phyloP scores from a whole-genome alignment of 2,797 vertebrate genomes.

The Spizella passerina region DNA sequence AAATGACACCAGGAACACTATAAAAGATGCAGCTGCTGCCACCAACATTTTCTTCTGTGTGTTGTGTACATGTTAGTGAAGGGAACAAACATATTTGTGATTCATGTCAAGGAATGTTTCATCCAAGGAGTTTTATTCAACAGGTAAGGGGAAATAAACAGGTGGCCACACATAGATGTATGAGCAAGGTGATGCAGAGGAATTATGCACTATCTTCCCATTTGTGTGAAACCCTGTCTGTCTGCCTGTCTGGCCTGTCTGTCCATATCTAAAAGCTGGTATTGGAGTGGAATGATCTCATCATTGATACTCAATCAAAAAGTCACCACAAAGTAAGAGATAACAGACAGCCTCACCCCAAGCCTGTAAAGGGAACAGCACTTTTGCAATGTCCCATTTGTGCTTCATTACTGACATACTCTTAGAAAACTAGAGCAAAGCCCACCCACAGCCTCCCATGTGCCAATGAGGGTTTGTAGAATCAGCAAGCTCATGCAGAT shows the following conservation, averaged over 20 bases:
- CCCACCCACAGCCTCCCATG: neutral
- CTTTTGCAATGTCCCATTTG: neutral
- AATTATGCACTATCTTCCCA: neutral
- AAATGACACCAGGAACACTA: neutral
- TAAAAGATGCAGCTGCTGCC: neutral
- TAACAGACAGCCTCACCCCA: neutral
- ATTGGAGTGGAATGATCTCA: neutral
- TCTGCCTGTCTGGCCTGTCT: neutral
- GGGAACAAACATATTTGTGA: neutral
- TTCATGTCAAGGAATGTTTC: neutral
- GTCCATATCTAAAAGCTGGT: neutral
- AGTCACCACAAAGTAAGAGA: neutral
- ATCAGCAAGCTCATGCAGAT: neutral
- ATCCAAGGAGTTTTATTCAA: neutral
- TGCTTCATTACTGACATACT: neutral
- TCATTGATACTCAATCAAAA: neutral
- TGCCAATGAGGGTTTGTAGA: neutral
- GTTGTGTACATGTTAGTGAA: neutral
- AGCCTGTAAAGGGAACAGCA: neutral
- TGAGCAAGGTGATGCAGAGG: neutral
- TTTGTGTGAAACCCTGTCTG: neutral
- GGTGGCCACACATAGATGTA: neutral
- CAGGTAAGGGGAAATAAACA: neutral
- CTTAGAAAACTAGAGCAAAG: neutral
- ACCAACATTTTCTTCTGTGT: neutral